These are phyloP conservation scores for Ichneumon xanthorius DNA, from an alignment of 2,888 invertebrate species.

Conservation along the genomic window DNA sequence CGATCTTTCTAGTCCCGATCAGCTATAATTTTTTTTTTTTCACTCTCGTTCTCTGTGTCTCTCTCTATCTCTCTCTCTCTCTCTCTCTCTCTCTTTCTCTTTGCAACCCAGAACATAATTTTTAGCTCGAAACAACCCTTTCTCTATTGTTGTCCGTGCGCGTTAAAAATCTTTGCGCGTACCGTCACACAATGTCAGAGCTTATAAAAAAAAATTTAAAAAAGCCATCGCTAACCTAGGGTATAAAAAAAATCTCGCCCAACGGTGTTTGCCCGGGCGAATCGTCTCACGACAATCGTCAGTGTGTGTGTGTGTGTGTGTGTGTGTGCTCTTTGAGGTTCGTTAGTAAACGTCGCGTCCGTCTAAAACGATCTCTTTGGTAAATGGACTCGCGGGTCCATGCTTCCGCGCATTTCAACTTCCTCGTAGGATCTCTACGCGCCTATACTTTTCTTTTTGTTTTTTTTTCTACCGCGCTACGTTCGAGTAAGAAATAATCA, in stretches of 20 bases:
- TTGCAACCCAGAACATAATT: slow-evolving; percentile 7
- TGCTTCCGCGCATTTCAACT: slow-evolving; percentile 28
- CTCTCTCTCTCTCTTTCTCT: neutral
- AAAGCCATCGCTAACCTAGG: slow-evolving; percentile 37
- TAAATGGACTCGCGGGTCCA: slow-evolving; percentile 56
- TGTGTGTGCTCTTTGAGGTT: slow-evolving; percentile 35
- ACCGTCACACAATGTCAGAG: slow-evolving; percentile 43
- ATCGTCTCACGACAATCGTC: slow-evolving; percentile 26
- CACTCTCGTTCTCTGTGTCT: neutral
- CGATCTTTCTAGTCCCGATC: slow-evolving; percentile 20
- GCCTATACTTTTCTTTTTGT: neutral
- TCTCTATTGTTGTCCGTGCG: neutral
- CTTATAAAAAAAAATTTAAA: slow-evolving; percentile 36
- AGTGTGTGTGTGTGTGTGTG: slow-evolving; percentile 2
- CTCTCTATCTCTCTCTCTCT: no score
- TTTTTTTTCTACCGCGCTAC: slow-evolving; percentile 24
- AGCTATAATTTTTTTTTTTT: neutral
- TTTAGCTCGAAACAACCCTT: slow-evolving; percentile 12
- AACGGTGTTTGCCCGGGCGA: slow-evolving; percentile 42
- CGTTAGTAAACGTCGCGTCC: slow-evolving; percentile 29
- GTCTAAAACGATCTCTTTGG: slow-evolving; percentile 61
- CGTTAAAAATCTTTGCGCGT: slow-evolving; percentile 23
- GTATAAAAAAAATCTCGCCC: slow-evolving; percentile 47
- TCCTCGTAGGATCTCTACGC: slow-evolving; percentile 6
- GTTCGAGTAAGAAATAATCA: slow-evolving; percentile 40